Conservation (phyloP, 2,888 invertebrate species). For the Agriotes lineatus region DNA sequence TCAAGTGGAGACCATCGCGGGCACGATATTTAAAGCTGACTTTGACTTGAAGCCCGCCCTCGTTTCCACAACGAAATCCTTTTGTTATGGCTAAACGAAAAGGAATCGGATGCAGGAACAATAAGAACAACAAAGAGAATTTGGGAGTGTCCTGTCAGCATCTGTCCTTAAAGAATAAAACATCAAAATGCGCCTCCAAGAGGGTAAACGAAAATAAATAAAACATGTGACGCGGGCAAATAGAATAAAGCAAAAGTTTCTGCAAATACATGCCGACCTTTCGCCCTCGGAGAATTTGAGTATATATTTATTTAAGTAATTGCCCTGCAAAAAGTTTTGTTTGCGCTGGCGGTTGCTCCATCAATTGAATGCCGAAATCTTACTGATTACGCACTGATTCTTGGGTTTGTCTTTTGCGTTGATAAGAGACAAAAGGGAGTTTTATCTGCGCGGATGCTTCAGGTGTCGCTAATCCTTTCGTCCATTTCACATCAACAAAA, state of each 20-base stretch:
- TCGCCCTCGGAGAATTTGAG: neutral
- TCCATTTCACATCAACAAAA: neutral
- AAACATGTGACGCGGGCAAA: slow-evolving; percentile 5
- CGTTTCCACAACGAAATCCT: neutral
- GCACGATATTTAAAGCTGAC: no score
- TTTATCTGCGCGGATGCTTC: neutral
- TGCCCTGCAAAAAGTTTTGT: neutral
- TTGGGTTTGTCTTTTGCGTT: neutral
- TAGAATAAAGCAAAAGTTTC: slow-evolving; percentile 3
- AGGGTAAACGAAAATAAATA: slow-evolving; percentile 13
- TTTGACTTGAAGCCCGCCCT: no score
- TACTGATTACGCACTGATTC: neutral
- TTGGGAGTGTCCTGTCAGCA: neutral
- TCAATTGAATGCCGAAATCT: no score
- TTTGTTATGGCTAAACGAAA: slow-evolving; percentile 5
- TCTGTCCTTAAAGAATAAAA: slow-evolving; percentile 1
- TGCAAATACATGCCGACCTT: neutral
- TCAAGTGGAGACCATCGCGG: no score
- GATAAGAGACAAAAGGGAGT: no score
- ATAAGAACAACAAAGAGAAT: slow-evolving; percentile 4
- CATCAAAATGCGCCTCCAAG: slow-evolving; percentile 1
- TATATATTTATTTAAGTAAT: neutral
- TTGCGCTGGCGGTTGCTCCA: neutral
- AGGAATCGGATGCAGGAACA: slow-evolving; percentile 11
- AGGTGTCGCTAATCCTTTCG: slow-evolving; percentile 1